Conservation (phyloP, 92 coral and sea anemone genomes). For the Epizoanthus ramosus region DNA sequence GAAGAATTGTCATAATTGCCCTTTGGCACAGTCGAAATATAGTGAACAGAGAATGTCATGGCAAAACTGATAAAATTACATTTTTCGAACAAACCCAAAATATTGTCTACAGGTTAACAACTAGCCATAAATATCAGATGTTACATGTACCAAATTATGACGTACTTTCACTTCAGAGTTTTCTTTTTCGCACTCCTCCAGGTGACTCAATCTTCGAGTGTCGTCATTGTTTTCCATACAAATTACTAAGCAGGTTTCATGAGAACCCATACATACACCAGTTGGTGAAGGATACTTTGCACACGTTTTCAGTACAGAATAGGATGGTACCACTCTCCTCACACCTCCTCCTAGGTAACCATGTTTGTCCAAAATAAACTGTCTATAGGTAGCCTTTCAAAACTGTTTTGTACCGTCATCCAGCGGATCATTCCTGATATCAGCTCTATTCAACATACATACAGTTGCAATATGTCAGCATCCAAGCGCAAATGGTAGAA, state of each 20-base stretch:
- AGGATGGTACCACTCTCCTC: conserved; percentile 46
- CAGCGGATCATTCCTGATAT: conserved; percentile 27
- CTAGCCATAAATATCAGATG: too few species aligned
- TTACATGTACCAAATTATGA: background rate
- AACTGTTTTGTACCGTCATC: conserved; percentile 32
- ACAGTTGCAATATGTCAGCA: conserved; percentile 26
- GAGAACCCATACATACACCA: conserved; percentile 47
- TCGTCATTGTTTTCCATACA: too few species aligned
- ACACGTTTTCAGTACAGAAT: conserved; percentile 9
- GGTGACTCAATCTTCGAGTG: background rate
- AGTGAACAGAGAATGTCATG: too few species aligned
- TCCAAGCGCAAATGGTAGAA: conserved; percentile 40
- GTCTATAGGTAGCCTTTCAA: conserved; percentile 43
- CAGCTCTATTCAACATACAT: conserved; percentile 22
- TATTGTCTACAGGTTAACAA: too few species aligned
- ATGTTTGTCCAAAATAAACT: conserved; percentile 33
- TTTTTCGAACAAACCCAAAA: too few species aligned
- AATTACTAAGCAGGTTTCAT: background rate
- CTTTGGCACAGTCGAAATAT: too few species aligned
- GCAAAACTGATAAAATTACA: too few species aligned
- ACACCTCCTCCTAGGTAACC: conserved; percentile 43
- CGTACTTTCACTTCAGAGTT: conserved; percentile 17
- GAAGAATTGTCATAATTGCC: too few species aligned
- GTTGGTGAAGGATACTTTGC: conserved; percentile 45
- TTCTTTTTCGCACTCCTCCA: conserved; percentile 26